phyloP scores from a whole-genome alignment of 2,888 invertebrate genomes.

The Dasysyrphus tricinctus region DNA sequence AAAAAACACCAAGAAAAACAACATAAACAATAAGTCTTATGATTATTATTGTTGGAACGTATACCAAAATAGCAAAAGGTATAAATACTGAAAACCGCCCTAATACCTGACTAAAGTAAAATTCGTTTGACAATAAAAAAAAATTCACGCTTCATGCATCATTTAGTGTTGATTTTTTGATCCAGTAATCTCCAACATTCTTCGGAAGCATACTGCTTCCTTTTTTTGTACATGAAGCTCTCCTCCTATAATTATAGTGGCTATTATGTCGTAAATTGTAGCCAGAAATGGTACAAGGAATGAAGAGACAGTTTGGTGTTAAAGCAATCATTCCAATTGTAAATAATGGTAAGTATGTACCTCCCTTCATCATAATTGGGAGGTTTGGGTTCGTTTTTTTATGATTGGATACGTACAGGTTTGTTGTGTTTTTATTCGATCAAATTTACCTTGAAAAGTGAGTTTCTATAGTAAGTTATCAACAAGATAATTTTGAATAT shows the following conservation, averaged over 20 bases:
- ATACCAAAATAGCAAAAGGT: neutral
- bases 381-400: neutral
- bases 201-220: slow-evolving; percentile 30
- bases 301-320: slow-evolving; percentile 30
- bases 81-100: slow-evolving; percentile 1
- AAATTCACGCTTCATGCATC: slow-evolving; percentile 19
- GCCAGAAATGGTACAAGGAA: slow-evolving; percentile 17
- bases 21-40: slow-evolving; percentile 16
- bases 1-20: neutral
- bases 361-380: neutral
- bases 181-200: slow-evolving; percentile 25
- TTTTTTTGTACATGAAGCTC: slow-evolving; percentile 13
- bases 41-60: neutral
- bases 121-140: neutral
- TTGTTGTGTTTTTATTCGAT: neutral
- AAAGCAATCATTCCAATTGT: slow-evolving; percentile 28
- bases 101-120: slow-evolving; percentile 1
- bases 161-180: slow-evolving; percentile 23
- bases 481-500: neutral
- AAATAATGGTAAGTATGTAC: slow-evolving; percentile 3
- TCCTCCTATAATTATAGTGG: slow-evolving; percentile 36
- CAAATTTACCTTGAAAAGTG: neutral
- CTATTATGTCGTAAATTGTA: slow-evolving; percentile 43
- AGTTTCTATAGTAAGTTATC: neutral
- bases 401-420: neutral